Evolutionary conservation across 2,113 vertebrate species (phyloP).

Genomic region (Aptenodytes patagonicus): DNA sequence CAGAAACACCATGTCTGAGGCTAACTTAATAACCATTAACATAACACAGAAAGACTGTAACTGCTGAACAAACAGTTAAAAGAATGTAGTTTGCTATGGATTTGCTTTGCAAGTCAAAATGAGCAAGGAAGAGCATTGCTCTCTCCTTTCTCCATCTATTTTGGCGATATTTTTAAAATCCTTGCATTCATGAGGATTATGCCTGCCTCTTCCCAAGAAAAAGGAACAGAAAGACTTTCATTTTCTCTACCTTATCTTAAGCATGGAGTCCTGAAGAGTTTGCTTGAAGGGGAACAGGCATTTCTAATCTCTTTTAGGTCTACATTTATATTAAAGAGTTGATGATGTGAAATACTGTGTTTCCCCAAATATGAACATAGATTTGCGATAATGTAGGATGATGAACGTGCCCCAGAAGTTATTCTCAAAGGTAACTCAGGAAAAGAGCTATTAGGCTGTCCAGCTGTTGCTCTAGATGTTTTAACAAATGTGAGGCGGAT

Average conservation of each 20-base stretch:
- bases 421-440: background rate
- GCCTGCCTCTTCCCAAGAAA: background rate
- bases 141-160: background rate
- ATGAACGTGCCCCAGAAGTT: background rate
- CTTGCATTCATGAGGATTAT: background rate
- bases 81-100: background rate
- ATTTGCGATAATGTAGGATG: background rate
- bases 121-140: background rate
- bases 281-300: background rate
- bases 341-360: background rate
- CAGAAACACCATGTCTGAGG: background rate
- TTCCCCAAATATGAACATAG: background rate
- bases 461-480: background rate
- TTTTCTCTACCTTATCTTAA: background rate
- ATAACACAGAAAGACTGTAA: background rate
- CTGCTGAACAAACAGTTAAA: background rate
- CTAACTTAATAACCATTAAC: background rate
- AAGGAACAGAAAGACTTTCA: background rate
- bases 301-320: background rate
- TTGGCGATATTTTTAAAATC: background rate
- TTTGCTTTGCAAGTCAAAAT: constrained; percentile 3
- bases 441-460: background rate
- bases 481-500: background rate
- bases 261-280: background rate
- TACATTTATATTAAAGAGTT: background rate